Evolutionary conservation across 2,113 vertebrate species (phyloP), one percentile per base, ranked within the genome.

Genomic region (Bubo scandiacus): DNA sequence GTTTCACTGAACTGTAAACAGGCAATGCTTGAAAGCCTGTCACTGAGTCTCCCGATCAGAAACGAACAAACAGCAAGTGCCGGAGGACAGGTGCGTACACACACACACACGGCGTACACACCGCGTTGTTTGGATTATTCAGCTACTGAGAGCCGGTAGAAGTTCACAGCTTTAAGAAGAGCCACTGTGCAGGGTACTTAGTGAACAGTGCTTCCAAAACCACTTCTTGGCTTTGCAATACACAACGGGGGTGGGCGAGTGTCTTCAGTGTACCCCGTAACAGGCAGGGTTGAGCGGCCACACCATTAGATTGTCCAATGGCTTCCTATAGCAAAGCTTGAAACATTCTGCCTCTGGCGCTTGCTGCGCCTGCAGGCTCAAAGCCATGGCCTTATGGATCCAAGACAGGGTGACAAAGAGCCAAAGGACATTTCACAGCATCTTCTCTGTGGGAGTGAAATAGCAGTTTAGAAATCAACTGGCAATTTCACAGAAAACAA

Each of bases 191-290:
- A 68, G 61, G n/a, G 17, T 42, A 54, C 34, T 25, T 21, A 4
- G n/a, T n/a, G 57, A 80, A 34, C 21, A 47, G 19, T 4, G 10
- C 68, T 58, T 40, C 80, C 68, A 34, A 65, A 84, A 90, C 27
- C 20, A 23, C 29, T 47, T 36, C n/a, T 16, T 52, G 54, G 54
- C 38, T 89, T 81, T 84, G 10, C 68, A 42, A 9, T 0, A 32
- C 4, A 1, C 0, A 0, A 20, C 1, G 7, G 49, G 43, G 7
- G 15, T 58, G 71, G 74, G 58, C 0, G 5, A 73, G 19, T 2
- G 15, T 5, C 55, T 42, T 59, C 30, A 36, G 57, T 1, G 2
- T 47, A 63, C 11, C 38, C 10, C 0, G 0, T 6, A 30, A 34
- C 12, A 52, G 34, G 34, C 6, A 43, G 30, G 52, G 43, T 54